A percentile compares a stretch with the other conserved stretches of the same genome.
These are phyloP conservation scores for Auanema freiburgensis DNA, from an alignment of 2,888 invertebrate genomes.

Conservation along the genomic window DNA sequence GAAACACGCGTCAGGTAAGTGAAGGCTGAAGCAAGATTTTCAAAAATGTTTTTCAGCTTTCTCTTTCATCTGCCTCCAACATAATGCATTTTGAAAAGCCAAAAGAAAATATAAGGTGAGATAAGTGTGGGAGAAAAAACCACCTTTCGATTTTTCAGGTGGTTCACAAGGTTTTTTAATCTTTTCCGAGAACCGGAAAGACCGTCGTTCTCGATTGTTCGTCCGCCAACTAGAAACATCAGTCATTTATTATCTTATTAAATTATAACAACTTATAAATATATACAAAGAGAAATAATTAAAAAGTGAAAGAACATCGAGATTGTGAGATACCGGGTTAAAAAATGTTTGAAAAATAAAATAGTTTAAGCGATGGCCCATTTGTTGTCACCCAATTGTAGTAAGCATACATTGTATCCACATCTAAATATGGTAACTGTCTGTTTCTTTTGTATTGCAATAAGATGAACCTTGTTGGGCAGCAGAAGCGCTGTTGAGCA, in stretches of 20 bases:
- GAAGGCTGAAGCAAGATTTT: not conserved
- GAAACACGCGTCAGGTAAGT: not conserved
- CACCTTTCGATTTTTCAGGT: too few relatives aligned
- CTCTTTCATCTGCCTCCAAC: too few relatives aligned
- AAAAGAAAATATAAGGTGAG: too few relatives aligned
- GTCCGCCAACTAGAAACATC: constrained; percentile 40
- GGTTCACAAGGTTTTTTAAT: too few relatives aligned
- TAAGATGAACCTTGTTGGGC: constrained; percentile 12
- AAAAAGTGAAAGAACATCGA: too few relatives aligned
- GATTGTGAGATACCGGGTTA: too few relatives aligned
- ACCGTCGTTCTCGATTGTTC: constrained; percentile 27
- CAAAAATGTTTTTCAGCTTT: too few relatives aligned
- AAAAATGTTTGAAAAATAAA: not conserved
- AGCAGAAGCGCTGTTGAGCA: constrained; percentile 12
- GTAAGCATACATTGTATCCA: constrained; percentile 30
- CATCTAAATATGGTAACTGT: constrained; percentile 16
- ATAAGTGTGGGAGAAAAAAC: too few relatives aligned
- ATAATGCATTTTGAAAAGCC: too few relatives aligned
- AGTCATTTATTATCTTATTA: constrained; percentile 35
- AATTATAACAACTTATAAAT: too few relatives aligned
- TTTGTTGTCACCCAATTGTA: constrained; percentile 14
- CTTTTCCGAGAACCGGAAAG: not conserved
- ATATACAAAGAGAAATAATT: too few relatives aligned
- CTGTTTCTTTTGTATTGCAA: not conserved
- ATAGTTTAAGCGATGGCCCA: constrained; percentile 27